phyloP scores from a whole-genome alignment of 2,888 invertebrate genomes.

The Drosophila cognata region DNA sequence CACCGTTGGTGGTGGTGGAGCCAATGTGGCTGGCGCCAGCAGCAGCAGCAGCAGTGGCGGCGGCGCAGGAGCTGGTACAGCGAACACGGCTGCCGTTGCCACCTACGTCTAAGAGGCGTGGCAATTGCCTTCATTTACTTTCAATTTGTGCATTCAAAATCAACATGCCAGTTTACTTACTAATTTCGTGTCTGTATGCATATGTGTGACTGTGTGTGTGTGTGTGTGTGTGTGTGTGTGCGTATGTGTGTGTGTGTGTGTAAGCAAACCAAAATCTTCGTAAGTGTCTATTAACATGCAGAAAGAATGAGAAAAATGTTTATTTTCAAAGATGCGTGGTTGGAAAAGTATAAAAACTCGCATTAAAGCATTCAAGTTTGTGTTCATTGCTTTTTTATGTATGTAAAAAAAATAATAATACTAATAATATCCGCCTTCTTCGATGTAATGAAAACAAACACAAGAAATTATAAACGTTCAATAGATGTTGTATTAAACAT shows the following conservation, averaged over 20 bases:
- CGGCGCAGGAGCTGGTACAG: constrained; percentile 37
- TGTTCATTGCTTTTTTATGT: neutral
- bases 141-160: constrained; percentile 32
- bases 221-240: constrained; percentile 14
- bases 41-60: constrained; percentile 18
- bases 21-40: constrained; percentile 18
- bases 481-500: neutral
- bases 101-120: constrained; percentile 87
- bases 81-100: constrained; percentile 86
- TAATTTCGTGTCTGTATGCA: constrained; percentile 41
- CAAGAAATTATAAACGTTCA: neutral
- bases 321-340: neutral
- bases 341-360: neutral
- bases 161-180: constrained; percentile 41
- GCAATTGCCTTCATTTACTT: constrained; percentile 31
- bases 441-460: neutral
- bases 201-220: neutral
- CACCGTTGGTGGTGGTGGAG: constrained; percentile 12
- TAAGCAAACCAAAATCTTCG: constrained; percentile 36
- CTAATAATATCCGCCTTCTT: constrained; percentile 1
- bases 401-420: neutral
- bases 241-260: constrained; percentile 4
- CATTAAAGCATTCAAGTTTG: neutral
- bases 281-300: constrained; percentile 56
- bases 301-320: neutral